phyloP scores from a whole-genome alignment of 2,797 vertebrate genomes.

The Caiman crocodilus region DNA sequence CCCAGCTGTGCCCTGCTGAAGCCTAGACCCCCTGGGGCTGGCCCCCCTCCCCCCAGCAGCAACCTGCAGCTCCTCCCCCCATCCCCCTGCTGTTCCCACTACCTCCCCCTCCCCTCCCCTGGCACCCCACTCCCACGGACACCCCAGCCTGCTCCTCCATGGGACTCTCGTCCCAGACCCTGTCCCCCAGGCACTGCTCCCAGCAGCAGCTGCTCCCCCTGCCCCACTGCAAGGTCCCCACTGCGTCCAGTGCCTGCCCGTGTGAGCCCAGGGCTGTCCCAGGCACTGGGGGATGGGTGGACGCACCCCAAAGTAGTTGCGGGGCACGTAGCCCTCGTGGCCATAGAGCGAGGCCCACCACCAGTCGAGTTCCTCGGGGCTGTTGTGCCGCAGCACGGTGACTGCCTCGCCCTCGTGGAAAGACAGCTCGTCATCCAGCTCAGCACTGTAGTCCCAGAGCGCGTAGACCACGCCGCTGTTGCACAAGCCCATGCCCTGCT shows the following conservation, averaged over 20 bases:
- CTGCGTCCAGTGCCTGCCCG: too few relatives aligned
- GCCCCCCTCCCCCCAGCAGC: not conserved
- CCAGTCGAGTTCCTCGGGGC: constrained; percentile 86
- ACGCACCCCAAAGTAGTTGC: constrained; percentile 94
- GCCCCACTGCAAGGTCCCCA: not conserved
- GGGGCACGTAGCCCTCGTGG: constrained; percentile 91
- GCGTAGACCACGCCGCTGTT: constrained; percentile 90
- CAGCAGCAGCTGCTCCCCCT: not conserved
- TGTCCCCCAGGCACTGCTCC: too few relatives aligned
- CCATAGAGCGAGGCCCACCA: constrained; percentile 93
- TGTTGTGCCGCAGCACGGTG: constrained; percentile 88
- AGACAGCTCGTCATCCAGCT: constrained; percentile 89
- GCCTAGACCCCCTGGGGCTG: too few relatives aligned
- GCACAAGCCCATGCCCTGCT: constrained; percentile 89
- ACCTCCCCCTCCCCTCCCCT: not conserved
- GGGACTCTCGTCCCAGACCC: too few relatives aligned
- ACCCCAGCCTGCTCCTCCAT: too few relatives aligned
- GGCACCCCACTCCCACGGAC: too few relatives aligned
- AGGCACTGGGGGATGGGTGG: accelerated
- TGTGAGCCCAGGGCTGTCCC: accelerated
- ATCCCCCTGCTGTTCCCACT: not conserved
- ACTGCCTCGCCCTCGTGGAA: constrained; percentile 92
- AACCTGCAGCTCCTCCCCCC: not conserved
- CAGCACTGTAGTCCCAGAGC: constrained; percentile 91
- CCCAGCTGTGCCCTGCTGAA: not conserved